Percentiles rank a stretch among this genome's conserved stretches.
These are phyloP conservation scores for Phyllotreta striolata DNA, from an alignment of 2,888 invertebrate genomes.

Conservation along the genomic window DNA sequence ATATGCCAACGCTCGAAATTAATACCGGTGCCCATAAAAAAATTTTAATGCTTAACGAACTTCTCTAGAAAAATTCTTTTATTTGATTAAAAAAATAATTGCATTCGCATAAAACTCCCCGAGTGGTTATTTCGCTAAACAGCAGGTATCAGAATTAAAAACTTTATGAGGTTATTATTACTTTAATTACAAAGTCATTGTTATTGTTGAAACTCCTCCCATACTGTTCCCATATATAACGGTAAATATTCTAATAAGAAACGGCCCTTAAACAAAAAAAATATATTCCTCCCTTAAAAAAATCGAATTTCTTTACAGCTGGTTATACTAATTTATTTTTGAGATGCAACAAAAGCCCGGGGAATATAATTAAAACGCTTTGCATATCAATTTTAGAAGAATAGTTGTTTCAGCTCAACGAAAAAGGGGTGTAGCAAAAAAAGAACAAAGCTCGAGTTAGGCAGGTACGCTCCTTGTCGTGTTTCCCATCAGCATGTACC, in stretches of 20 bases:
- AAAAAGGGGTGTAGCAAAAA: conserved; percentile 43
- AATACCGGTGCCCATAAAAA: conserved; percentile 12
- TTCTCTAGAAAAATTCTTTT: not conserved
- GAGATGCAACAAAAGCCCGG: conserved; percentile 35
- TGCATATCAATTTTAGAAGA: conserved; percentile 38
- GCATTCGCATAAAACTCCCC: too few relatives aligned
- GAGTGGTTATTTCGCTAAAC: too few relatives aligned
- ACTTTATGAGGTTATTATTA: too few relatives aligned
- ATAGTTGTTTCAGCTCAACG: conserved; percentile 44
- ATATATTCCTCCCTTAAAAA: too few relatives aligned
- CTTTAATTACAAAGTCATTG: too few relatives aligned
- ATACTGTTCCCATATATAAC: conserved; percentile 1
- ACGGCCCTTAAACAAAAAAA: conserved; percentile 1
- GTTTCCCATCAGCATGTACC: conserved; percentile 37
- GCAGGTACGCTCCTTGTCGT: conserved; percentile 39
- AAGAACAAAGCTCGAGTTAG: conserved; percentile 33
- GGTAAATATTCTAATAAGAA: conserved; percentile 10
- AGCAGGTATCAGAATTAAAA: too few relatives aligned
- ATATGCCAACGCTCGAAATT: conserved; percentile 30
- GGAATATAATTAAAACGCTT: conserved; percentile 41
- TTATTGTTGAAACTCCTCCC: not conserved
- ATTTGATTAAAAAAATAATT: too few relatives aligned
- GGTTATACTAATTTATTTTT: conserved; percentile 41
- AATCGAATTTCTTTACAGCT: conserved; percentile 23
- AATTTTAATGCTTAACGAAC: conserved; percentile 20